phyloP scores from a whole-genome alignment of 30 jellyfish, hydroid and myxozoan genomes.

The Aurelia aurita region DNA sequence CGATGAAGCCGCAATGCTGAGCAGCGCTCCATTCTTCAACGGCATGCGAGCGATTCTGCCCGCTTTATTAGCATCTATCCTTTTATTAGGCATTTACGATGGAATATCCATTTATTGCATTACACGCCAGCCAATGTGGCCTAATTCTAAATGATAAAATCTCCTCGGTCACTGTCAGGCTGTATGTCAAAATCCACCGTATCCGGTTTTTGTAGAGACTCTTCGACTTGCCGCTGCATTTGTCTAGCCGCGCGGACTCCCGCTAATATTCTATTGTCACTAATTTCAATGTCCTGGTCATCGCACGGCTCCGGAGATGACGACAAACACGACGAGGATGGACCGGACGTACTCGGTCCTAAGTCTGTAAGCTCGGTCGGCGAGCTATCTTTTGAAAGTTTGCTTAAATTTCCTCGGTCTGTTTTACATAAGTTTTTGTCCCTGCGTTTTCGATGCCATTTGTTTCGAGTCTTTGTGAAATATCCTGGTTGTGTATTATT shows the following conservation, averaged over 20 bases:
- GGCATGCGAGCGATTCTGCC: no score
- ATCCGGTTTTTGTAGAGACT: conserved; percentile 38
- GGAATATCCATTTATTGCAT: conserved; percentile 48
- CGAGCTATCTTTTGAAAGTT: conserved; percentile 34
- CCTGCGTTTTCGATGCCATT: conserved; percentile 56
- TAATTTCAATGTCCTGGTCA: conserved; percentile 38
- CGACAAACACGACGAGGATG: conserved; percentile 24
- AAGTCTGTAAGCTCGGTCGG: conserved; percentile 83
- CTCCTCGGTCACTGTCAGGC: conserved; percentile 32
- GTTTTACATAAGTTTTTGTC: conserved; percentile 40
- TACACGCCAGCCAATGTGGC: conserved; percentile 50
- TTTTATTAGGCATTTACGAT: background rate
- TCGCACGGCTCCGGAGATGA: conserved; percentile 61
- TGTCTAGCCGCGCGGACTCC: conserved; percentile 60
- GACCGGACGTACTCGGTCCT: conserved; percentile 49
- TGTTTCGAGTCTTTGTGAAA: conserved; percentile 67
- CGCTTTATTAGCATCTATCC: no score
- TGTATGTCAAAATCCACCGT: conserved; percentile 22
- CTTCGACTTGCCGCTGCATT: conserved; percentile 51
- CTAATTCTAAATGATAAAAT: conserved; percentile 11
- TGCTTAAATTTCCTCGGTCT: conserved; percentile 36
- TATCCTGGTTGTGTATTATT: conserved; percentile 45
- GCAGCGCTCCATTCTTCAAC: no score
- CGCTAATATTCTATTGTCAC: conserved; percentile 52
- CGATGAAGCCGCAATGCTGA: no score